Evolutionary conservation across 2,888 invertebrate genomes (phyloP), one percentile per base, ranked within the genome.

Genomic region (Acleris literana): DNA sequence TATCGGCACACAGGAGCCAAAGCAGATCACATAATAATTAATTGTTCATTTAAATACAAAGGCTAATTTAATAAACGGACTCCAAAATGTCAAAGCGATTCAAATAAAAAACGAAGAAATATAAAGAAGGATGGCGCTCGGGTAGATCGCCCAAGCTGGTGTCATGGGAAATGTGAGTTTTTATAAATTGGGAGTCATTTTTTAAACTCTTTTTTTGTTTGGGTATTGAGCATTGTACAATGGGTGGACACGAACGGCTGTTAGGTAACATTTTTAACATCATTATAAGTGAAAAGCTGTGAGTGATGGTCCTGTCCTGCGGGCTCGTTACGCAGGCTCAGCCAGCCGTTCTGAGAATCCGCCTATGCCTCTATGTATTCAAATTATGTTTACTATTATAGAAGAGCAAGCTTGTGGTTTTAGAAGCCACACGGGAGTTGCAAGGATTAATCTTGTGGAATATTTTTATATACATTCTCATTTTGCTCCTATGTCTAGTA

Each of bases 11-110:
- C 82, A 80, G 83, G 76, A 84, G 81, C 52, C 66, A 17, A 56
- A 74, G 77, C 79, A 80, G 76, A 75, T 77, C 74, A 75, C 74
- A 79, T 78, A 79, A 88, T 83, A 86, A 91, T 90, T 90, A 90
- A 90, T 89, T 86, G 87, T 87, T 82, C 82, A 90, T 92, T 91
- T 90, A 90, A 92, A 92, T 91, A 92, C 90, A 92, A 92, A 91
- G 88, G 86, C 89, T 92, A 91, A 92, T 92, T 92, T 92, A 92
- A 92, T 91, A 92, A 91, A 90, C 90, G 90, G 83, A 84, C 88
- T 88, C 76, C 84, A 77, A 85, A 90, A 92, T 90, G 91, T 92
- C 91, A 90, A 90, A 90, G 85, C 81, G 78, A 76, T 86, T 83
- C 81, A 85, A 85, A 85, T 83, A 87, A 90, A 88, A 90, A 89